phyloP scores from a whole-genome alignment of 2,797 vertebrate genomes.

The Propithecus perrieri region DNA sequence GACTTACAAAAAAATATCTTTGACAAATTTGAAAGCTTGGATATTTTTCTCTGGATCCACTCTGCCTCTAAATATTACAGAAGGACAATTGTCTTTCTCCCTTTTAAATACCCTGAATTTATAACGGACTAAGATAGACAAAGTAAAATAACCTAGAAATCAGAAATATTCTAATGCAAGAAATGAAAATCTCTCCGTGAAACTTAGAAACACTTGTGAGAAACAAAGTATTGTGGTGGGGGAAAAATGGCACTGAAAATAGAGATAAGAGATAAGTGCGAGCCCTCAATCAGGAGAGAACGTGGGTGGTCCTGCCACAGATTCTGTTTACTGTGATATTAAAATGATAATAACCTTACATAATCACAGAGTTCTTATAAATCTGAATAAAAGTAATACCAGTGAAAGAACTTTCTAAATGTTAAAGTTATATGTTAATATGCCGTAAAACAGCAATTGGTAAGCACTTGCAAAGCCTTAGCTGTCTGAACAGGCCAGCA shows the following conservation, averaged over 20 bases:
- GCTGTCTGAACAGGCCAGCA: not conserved
- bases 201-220: not conserved
- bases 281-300: not conserved
- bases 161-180: not conserved
- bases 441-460: not conserved
- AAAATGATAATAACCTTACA: not conserved
- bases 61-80: not conserved
- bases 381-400: not conserved
- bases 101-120: not conserved
- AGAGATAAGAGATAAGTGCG: not conserved
- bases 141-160: not conserved
- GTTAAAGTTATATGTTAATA: not conserved
- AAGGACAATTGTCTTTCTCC: not conserved
- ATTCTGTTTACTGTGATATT: not conserved
- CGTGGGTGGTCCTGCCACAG: not conserved
- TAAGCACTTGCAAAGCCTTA: not conserved
- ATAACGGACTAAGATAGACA: not conserved
- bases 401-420: not conserved
- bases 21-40: slow-evolving; percentile 44
- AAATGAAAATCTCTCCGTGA: not conserved
- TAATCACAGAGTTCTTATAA: not conserved
- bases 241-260: not conserved
- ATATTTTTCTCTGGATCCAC: not conserved
- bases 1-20: slow-evolving; percentile 22
- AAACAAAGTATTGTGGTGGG: not conserved